Evolutionary conservation across 1,140 invertebrate species (phyloP).

Genomic region (Ladona fulva): DNA sequence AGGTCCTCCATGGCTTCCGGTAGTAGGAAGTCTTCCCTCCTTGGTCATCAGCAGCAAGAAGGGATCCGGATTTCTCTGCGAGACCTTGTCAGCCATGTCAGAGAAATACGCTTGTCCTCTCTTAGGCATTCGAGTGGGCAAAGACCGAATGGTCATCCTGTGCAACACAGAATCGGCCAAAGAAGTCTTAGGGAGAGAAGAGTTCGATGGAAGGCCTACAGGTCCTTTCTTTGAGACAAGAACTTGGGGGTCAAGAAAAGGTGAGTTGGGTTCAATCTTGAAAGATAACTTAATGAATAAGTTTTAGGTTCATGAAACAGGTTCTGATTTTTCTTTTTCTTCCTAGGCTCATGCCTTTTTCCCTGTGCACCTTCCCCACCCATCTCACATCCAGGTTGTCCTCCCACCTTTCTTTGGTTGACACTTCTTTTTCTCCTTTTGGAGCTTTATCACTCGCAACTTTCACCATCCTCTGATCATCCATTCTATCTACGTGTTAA

Average conservation of each 20-base stretch:
- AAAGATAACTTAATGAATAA: neutral
- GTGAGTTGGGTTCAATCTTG: conserved; percentile 33
- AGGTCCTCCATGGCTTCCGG: conserved; percentile 41
- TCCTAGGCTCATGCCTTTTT: too few species aligned
- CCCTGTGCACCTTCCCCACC: too few species aligned
- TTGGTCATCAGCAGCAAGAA: neutral
- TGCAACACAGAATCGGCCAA: conserved; percentile 50
- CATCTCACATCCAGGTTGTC: too few species aligned
- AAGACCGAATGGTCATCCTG: conserved; percentile 47
- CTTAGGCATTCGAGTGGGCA: conserved; percentile 45
- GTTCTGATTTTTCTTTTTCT: conserved; percentile 13
- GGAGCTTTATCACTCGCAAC: too few species aligned
- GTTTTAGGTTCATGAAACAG: conserved; percentile 14
- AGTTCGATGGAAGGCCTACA: conserved; percentile 59
- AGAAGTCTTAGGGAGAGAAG: conserved; percentile 47
- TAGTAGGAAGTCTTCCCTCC: conserved; percentile 35
- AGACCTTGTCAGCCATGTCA: conserved; percentile 32
- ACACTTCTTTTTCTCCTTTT: too few species aligned
- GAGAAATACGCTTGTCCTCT: conserved; percentile 35
- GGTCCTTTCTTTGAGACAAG: conserved; percentile 56
- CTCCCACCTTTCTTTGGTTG: too few species aligned
- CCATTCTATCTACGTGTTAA: too few species aligned
- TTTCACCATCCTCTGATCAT: too few species aligned
- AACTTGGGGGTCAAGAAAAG: conserved; percentile 51
- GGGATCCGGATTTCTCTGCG: conserved; percentile 30